phyloP scores from a whole-genome alignment of 1,140 invertebrate genomes.

The Drosophila eugracilis region DNA sequence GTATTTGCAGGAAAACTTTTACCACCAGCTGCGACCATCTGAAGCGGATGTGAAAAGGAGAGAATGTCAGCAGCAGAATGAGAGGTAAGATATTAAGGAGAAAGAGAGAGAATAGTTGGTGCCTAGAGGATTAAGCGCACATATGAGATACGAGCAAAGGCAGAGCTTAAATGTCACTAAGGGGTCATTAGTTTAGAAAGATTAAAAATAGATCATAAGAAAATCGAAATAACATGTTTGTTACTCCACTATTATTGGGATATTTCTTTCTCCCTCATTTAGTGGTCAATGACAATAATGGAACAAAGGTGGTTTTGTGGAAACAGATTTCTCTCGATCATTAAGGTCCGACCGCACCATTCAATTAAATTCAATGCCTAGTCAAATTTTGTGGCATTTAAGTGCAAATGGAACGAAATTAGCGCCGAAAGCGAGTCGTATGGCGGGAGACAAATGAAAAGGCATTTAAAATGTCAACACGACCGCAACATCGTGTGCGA shows the following conservation, averaged over 20 bases:
- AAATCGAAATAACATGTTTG: too few species aligned
- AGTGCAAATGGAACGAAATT: slow-evolving; percentile 74
- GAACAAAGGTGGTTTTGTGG: not conserved
- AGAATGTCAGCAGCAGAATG: not conserved
- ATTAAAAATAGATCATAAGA: too few species aligned
- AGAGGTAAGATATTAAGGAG: not conserved
- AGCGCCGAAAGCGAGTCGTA: slow-evolving; percentile 35
- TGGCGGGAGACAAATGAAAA: slow-evolving; percentile 71
- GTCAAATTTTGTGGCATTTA: slow-evolving; percentile 60
- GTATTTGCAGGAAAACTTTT: slow-evolving; percentile 63
- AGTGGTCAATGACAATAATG: not conserved
- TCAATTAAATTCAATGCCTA: slow-evolving; percentile 53
- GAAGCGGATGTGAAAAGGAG: not conserved
- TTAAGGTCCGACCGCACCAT: slow-evolving; percentile 41
- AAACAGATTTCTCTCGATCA: slow-evolving; percentile 9
- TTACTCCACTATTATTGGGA: too few species aligned
- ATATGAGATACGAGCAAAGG: slow-evolving; percentile 2
- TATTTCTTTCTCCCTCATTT: too few species aligned
- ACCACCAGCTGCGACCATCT: slow-evolving; percentile 11
- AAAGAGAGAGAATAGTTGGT: not conserved
- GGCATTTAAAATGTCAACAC: slow-evolving; percentile 82
- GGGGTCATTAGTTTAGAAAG: slow-evolving; percentile 43
- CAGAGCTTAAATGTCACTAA: slow-evolving; percentile 45
- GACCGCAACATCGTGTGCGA: slow-evolving; percentile 81
- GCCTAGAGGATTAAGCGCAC: slow-evolving; percentile 10